phyloP scores from a whole-genome alignment of 1,140 invertebrate genomes.

The Glomeris maerens region DNA sequence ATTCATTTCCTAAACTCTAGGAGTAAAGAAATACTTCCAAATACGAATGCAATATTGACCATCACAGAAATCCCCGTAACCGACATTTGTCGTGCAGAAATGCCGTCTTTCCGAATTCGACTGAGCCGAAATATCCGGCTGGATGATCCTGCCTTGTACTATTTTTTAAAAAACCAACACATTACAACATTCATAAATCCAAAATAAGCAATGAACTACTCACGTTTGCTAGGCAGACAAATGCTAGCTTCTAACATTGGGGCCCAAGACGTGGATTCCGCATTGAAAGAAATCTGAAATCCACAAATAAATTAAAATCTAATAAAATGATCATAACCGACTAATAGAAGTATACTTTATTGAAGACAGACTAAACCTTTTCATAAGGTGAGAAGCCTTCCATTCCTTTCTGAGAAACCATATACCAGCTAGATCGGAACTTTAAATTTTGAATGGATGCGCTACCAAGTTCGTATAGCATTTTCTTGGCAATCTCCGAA shows the following conservation, averaged over 20 bases:
- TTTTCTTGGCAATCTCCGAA: constrained; percentile 26
- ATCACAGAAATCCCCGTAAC: constrained; percentile 35
- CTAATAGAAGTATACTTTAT: not conserved
- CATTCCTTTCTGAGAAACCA: constrained; percentile 41
- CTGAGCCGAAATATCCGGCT: constrained; percentile 30
- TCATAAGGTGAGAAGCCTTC: constrained; percentile 39
- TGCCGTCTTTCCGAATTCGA: constrained; percentile 30
- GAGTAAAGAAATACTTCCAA: too few species aligned
- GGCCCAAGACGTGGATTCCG: constrained; percentile 16
- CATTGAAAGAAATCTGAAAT: constrained; percentile 10
- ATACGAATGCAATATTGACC: constrained; percentile 21
- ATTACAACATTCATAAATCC: not conserved
- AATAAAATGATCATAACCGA: constrained; percentile 8
- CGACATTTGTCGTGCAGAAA: constrained; percentile 33
- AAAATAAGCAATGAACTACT: constrained; percentile 8
- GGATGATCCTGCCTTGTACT: constrained; percentile 27
- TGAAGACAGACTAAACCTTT: constrained; percentile 28
- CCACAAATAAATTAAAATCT: constrained; percentile 6
- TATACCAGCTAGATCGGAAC: constrained; percentile 42
- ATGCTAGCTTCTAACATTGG: constrained; percentile 17
- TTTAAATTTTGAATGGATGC: constrained; percentile 40
- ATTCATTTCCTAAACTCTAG: too few species aligned
- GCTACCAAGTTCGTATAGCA: constrained; percentile 36
- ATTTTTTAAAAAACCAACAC: constrained; percentile 4
- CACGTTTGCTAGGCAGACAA: constrained; percentile 21